Conservation (phyloP, 2,113 vertebrate genomes). For the Chauna torquata region DNA sequence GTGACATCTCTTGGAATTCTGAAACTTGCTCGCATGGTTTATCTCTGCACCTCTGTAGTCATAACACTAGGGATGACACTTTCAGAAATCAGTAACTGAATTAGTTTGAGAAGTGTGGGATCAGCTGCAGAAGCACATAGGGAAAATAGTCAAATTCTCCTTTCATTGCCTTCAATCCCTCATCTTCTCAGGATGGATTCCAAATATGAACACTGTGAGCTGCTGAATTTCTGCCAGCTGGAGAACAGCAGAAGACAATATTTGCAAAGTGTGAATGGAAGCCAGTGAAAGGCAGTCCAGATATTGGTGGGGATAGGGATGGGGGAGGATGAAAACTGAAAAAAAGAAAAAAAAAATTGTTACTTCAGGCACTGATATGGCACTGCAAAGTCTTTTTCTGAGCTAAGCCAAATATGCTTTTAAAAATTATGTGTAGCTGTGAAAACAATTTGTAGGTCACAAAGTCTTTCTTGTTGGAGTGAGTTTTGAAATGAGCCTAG, state of each 20-base stretch:
- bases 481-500: conserved; percentile 50
- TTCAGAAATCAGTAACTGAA: background rate
- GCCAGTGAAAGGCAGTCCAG: background rate
- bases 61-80: background rate
- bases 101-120: conserved; percentile 14
- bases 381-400: background rate
- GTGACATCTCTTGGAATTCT: background rate
- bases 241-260: conserved; percentile 25
- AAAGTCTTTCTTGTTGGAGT: conserved; percentile 22
- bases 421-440: background rate
- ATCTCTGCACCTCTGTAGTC: background rate
- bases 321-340: no score
- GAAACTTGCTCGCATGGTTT: background rate
- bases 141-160: conserved; percentile 22
- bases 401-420: background rate
- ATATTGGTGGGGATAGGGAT: background rate
- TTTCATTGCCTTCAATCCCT: background rate
- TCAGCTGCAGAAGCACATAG: background rate
- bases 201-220: conserved; percentile 4
- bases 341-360: background rate
- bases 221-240: conserved; percentile 41
- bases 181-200: background rate
- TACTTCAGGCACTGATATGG: background rate
- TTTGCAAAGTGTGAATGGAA: conserved; percentile 36
- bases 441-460: conserved; percentile 29